phyloP scores from a whole-genome alignment of 1,140 invertebrate species.

The Amphibalanus amphitrite region DNA sequence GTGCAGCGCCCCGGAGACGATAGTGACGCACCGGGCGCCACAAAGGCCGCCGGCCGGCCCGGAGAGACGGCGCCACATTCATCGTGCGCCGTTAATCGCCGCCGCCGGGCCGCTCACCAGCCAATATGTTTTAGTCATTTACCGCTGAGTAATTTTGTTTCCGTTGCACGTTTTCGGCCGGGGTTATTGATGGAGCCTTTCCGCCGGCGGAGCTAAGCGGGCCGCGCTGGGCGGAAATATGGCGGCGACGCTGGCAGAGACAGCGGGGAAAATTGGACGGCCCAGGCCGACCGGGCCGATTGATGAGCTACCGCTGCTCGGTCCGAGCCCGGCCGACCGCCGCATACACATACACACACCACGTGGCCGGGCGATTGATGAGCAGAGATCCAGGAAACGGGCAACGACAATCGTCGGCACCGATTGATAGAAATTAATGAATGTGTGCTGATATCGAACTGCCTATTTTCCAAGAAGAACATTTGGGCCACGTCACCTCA shows the following conservation, averaged over 20 bases:
- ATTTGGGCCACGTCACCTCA: too few relatives aligned
- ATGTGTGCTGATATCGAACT: too few relatives aligned
- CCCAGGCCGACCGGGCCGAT: too few relatives aligned
- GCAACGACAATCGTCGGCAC: too few relatives aligned
- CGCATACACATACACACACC: too few relatives aligned
- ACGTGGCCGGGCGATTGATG: too few relatives aligned
- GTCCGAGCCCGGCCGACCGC: too few relatives aligned
- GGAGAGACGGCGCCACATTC: background rate
- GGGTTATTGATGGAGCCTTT: background rate
- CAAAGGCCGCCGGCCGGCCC: background rate
- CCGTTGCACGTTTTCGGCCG: background rate
- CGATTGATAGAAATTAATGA: too few relatives aligned
- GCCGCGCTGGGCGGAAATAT: background rate
- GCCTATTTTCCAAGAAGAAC: too few relatives aligned
- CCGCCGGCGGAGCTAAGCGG: background rate
- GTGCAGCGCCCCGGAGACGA: background rate
- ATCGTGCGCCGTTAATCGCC: background rate
- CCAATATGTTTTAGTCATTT: background rate
- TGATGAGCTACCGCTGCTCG: too few relatives aligned
- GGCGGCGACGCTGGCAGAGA: background rate
- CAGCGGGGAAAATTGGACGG: background rate
- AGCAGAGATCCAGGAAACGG: too few relatives aligned
- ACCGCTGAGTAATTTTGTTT: background rate
- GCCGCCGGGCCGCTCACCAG: background rate
- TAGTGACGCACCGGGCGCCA: background rate